phyloP scores from a whole-genome alignment of 2,113 vertebrate genomes.

The Gobio gobio region DNA sequence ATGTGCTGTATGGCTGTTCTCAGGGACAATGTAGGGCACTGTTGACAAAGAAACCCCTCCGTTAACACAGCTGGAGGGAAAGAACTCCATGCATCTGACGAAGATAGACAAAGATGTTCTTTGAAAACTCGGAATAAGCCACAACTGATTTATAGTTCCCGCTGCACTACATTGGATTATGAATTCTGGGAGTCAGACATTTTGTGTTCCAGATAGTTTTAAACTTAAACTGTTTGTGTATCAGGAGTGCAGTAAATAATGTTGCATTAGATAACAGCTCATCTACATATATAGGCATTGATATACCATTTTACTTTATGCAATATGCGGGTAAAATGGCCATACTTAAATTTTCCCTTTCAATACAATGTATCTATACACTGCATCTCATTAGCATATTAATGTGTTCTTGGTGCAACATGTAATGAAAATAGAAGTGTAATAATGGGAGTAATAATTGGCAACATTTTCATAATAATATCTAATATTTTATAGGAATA shows the following conservation, averaged over 20 bases:
- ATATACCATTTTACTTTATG: too few relatives aligned
- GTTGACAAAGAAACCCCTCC: slow-evolving; percentile 1
- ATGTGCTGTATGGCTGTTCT: not conserved
- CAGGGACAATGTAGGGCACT: slow-evolving; percentile 1
- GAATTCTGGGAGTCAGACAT: not conserved
- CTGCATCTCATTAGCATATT: too few relatives aligned
- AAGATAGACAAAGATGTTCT: slow-evolving; percentile 27
- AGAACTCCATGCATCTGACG: not conserved
- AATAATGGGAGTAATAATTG: too few relatives aligned
- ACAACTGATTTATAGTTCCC: not conserved
- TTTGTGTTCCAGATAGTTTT: not conserved
- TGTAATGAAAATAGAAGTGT: too few relatives aligned
- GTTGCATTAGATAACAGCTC: not conserved
- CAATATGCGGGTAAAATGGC: too few relatives aligned
- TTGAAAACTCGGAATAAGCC: slow-evolving; percentile 8
- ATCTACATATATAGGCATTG: too few relatives aligned
- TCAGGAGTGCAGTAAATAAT: not conserved
- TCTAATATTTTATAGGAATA: too few relatives aligned
- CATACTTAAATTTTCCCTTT: too few relatives aligned
- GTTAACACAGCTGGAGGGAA: slow-evolving; percentile 18
- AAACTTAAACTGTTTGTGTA: not conserved
- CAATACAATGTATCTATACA: too few relatives aligned
- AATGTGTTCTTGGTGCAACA: too few relatives aligned
- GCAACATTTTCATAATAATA: too few relatives aligned
- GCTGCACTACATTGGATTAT: not conserved